Evolutionary conservation across 2,888 invertebrate genomes (phyloP), one percentile per base, ranked within the genome.

Genomic region (Helicoverpa assulta): DNA sequence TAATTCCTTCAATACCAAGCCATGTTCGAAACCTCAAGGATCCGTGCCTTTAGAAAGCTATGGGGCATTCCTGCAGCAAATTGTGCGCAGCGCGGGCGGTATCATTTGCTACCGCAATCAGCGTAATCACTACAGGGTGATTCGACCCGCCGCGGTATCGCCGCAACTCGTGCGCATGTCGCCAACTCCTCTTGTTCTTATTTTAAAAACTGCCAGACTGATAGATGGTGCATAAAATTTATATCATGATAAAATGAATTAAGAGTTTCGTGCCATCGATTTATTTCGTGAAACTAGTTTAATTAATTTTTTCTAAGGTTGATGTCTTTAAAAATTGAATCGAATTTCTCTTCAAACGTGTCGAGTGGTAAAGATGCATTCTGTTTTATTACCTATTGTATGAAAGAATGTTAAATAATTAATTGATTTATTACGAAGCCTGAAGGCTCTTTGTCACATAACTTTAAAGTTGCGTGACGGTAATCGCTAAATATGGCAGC

Each of bases 71-170:
- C 69, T 21, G 51, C 76, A 73, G 71, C 67, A 82, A 74, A 80
- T 81, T 80, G 76, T 70, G 64, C 51, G 61, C 72, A 67, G 68
- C 57, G 73, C 65, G 18, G 66, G 60, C 70, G 71, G 80, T 82
- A 82, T 82, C 82, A 82, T 82, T 82, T 78, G 83, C 81, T 83
- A 82, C 82, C 70, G 81, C 82, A 83, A 82, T 82, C 83, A 82
- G 71, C 67, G 83, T 82, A 82, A 83, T 82, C 73, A 83, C 83
- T 73, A 77, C 80, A 64, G 73, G 73, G 67, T 76, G 80, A 77
- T 74, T 79, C 62, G 80, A 77, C 40, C 66, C 65, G 70, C 57
- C 60, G 70, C 51, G 64, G 47, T 78, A 80, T 68, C 52, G 47
- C 43, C n/a, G 78, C 70, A 80, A 78, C 78, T 78, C 78, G 62